Evolutionary conservation across 2,888 invertebrate species (phyloP), one percentile per base, ranked within the genome.

Genomic region (Perithous albicinctus): DNA sequence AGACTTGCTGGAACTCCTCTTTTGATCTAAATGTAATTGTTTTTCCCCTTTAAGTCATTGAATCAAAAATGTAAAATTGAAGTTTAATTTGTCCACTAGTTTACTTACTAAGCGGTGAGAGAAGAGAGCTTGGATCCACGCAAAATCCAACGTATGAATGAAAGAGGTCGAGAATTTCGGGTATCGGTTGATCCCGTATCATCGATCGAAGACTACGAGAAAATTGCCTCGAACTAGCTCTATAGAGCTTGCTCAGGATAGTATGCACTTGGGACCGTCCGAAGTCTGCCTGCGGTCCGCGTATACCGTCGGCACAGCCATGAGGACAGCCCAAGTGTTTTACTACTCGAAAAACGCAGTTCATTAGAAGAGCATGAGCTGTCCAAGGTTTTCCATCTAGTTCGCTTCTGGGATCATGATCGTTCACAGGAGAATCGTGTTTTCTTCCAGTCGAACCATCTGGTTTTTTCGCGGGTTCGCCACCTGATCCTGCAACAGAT

Each of bases 121-220:
- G 94, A 87, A 97, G 93, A 7, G 96, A 96, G 84, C 96, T 95
- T 10, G 98, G 98, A 93, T 99, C 99, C 43, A 97, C 95, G 93
- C 99, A 99, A 93, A 98, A 99, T 5, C 99, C 99, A 67, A 99
- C 95, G 87, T 98, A 97, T 0, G 99, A 96, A 92, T 99, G 99
- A 82, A 99, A 96, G 89, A 99, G 97, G 89, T 99, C 99, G 74
- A 99, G 93, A 7, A 98, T 95, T 84, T 98, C 98, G 18, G 96
- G 94, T 35, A 99, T 94, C 0, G 97, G 95, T 32, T 96, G 95
- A 1, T 95, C 95, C 85, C 95, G 95, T 0, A 98, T 96, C 94
- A 98, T 96, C 84, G 96, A 95, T 78, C 96, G 92, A 41, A 97
- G 92, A 90, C 95, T 96, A 67, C 93, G 94, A 32, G 95, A 94